These are phyloP conservation scores for Dicycla oo DNA, from an alignment of 2,888 invertebrate species.

Conservation along the genomic window DNA sequence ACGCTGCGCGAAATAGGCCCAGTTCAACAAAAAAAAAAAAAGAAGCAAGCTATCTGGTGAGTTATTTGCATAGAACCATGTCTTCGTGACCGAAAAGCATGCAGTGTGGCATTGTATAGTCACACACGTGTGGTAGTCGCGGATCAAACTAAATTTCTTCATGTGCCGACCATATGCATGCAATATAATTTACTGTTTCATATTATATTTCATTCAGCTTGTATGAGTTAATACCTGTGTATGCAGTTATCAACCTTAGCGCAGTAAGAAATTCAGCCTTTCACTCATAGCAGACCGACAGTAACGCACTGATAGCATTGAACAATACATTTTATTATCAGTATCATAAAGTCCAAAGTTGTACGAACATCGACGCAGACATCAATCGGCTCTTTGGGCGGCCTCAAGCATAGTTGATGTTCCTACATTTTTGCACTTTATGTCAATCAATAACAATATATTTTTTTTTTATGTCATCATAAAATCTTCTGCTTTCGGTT, in stretches of 20 bases:
- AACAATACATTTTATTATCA: constrained; percentile 3
- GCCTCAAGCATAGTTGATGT: neutral
- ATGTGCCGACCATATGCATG: constrained; percentile 33
- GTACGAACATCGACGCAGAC: neutral
- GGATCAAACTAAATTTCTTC: constrained; percentile 19
- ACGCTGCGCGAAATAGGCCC: neutral
- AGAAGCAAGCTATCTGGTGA: constrained; percentile 18
- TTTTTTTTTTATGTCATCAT: neutral
- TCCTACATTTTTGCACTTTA: neutral
- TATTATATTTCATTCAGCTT: constrained; percentile 29
- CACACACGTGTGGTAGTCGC: constrained; percentile 5
- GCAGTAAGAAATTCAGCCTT: constrained; percentile 40
- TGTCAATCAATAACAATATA: neutral
- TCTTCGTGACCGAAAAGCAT: neutral
- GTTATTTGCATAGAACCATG: constrained; percentile 47
- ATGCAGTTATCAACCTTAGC: constrained; percentile 18
- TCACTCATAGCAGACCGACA: constrained; percentile 10
- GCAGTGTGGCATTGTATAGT: constrained; percentile 19
- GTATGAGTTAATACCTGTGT: neutral
- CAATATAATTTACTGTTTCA: constrained; percentile 5
- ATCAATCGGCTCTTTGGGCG: neutral
- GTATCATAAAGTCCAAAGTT: constrained; percentile 1
- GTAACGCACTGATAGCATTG: neutral
- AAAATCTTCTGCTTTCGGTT: constrained; percentile 8
- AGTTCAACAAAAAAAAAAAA: neutral